A percentile compares a stretch with the other conserved stretches of the same genome.
Conservation (phyloP, 2,797 vertebrate species). For the Champsocephalus gunnari region DNA sequence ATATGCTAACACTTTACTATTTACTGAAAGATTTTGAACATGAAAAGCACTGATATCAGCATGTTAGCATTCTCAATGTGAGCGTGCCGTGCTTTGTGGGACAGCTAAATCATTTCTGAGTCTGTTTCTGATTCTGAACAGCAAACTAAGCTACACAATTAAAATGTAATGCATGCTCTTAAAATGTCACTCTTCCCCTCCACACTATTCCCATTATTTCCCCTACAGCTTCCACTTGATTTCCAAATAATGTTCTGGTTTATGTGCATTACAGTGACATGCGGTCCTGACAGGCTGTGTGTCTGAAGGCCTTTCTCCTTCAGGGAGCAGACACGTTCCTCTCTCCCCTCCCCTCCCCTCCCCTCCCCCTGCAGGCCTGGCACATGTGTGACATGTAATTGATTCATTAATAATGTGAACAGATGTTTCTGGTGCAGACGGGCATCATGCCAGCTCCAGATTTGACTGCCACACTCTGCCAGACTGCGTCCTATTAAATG, state of each 20-base stretch:
- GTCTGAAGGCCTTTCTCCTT: conserved; percentile 53
- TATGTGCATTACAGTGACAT: conserved; percentile 22
- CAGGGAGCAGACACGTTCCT: conserved; percentile 49
- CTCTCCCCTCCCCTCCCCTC: conserved; percentile 21
- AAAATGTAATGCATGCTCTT: background rate
- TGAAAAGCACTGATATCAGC: no score
- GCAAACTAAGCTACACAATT: conserved; percentile 5
- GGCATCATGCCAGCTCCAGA: conserved; percentile 64
- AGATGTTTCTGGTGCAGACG: conserved; percentile 81
- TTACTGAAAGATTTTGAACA: no score
- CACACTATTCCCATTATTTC: background rate
- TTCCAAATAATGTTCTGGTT: conserved; percentile 10
- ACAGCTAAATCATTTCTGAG: no score
- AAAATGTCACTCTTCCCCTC: background rate
- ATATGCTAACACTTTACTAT: no score
- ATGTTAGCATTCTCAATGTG: no score
- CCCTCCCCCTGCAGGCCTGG: conserved; percentile 66
- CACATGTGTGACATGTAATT: conserved; percentile 83
- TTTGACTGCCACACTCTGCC: conserved; percentile 56
- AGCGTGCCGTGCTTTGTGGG: no score
- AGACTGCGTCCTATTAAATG: conserved; percentile 62
- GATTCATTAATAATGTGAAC: conserved; percentile 86
- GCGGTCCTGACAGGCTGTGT: conserved; percentile 41
- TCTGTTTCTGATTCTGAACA: no score
- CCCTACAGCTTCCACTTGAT: conserved; percentile 13